Percentiles rank a stretch among this genome's conserved stretches.
Conservation (phyloP, 2,797 vertebrate species). For the Enteromius thamalakanensis region DNA sequence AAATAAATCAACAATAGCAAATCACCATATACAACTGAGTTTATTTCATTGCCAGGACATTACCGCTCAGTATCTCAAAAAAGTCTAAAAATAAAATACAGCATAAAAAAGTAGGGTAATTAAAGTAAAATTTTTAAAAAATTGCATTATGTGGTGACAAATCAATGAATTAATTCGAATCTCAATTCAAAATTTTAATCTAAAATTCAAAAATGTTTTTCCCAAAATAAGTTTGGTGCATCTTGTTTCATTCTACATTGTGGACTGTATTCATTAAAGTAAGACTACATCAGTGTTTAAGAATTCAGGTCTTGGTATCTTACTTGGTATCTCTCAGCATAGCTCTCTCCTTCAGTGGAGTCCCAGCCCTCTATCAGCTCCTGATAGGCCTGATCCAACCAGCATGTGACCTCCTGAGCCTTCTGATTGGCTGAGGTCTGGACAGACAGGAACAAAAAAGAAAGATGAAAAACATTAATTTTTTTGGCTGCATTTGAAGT, state of each 20-base stretch:
- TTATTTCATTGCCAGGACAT: background rate
- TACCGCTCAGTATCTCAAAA: background rate
- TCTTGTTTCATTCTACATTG: background rate
- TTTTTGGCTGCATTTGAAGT: background rate
- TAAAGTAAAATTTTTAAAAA: no score
- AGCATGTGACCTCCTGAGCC: constrained; percentile 80
- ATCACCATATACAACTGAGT: background rate
- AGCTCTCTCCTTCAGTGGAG: constrained; percentile 82
- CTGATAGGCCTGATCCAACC: constrained; percentile 84
- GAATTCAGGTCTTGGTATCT: constrained; percentile 47
- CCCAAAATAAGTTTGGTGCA: background rate
- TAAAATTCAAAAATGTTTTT: background rate
- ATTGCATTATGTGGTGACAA: no score
- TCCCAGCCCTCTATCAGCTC: constrained; percentile 82
- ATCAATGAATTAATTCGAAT: background rate
- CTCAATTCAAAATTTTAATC: no score
- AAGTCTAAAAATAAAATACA: background rate
- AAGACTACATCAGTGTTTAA: background rate
- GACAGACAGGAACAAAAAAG: background rate
- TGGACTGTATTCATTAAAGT: background rate
- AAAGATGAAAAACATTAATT: background rate
- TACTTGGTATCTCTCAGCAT: constrained; percentile 86
- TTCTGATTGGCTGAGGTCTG: constrained; percentile 75
- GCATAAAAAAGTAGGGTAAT: no score
- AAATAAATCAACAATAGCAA: constrained; percentile 8